These are phyloP conservation scores for Echinarachnius parma DNA, from an alignment of 53 echinoderm and acorn worm genomes.

Conservation along the genomic window DNA sequence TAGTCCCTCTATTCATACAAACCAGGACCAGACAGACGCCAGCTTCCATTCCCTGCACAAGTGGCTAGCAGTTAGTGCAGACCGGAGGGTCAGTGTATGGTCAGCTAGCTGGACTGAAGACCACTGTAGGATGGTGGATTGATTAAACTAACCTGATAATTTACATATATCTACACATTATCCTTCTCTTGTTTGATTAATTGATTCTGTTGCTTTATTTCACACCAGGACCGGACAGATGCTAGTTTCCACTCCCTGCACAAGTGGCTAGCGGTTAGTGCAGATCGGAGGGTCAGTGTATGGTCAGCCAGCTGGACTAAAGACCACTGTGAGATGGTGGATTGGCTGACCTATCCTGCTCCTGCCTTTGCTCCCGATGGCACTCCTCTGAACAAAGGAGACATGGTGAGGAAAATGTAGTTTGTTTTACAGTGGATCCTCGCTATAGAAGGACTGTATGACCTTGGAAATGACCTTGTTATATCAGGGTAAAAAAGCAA, in stretches of 20 bases:
- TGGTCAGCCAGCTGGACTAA: conserved; percentile 96
- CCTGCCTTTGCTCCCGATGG: conserved; percentile 95
- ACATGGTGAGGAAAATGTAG: conserved; percentile 80
- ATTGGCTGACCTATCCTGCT: conserved; percentile 93
- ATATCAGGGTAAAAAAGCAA: too few species aligned
- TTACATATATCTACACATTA: too few species aligned
- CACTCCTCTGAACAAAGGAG: conserved; percentile 71
- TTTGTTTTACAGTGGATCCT: too few species aligned
- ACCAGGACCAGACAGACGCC: conserved; percentile 22
- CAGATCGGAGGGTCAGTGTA: conserved; percentile 92
- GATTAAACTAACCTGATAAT: conserved; percentile 90
- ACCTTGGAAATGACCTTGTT: too few species aligned
- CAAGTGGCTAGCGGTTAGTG: conserved; percentile 86
- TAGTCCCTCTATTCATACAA: too few species aligned
- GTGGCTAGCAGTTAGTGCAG: conserved; percentile 92
- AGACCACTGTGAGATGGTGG: conserved; percentile 96
- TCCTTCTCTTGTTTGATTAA: too few species aligned
- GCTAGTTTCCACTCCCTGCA: conserved; percentile 65
- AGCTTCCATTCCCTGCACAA: conserved; percentile 65
- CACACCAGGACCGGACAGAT: conserved; percentile 15
- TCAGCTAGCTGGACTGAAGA: conserved; percentile 92
- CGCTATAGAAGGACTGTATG: too few species aligned
- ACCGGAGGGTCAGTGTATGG: conserved; percentile 96
- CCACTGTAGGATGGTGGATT: conserved; percentile 95
- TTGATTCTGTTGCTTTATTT: too few species aligned